Conservation (phyloP, 2,113 vertebrate species). For the Gymnogyps californianus region DNA sequence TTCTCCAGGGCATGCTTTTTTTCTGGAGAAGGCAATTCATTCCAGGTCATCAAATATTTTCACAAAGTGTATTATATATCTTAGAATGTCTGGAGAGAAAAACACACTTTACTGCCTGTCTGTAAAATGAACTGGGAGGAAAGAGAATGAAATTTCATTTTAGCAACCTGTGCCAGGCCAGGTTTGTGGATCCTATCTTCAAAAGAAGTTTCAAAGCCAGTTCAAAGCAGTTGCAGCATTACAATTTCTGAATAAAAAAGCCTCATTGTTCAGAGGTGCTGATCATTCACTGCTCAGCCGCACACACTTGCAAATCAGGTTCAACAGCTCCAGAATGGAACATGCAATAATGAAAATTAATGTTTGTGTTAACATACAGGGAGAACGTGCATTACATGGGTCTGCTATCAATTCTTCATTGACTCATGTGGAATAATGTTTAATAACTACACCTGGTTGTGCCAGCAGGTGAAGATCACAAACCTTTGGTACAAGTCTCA, state of each 20-base stretch:
- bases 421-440: not conserved
- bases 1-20: not conserved
- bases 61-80: not conserved
- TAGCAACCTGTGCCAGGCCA: not conserved
- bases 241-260: not conserved
- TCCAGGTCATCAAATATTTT: not conserved
- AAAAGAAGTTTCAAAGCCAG: not conserved
- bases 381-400: rapidly evolving
- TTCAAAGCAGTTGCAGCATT: not conserved
- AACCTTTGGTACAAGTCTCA: not conserved
- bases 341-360: not conserved
- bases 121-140: not conserved
- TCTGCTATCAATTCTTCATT: not conserved
- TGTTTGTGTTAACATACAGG: not conserved
- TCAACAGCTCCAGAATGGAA: not conserved
- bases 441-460: not conserved
- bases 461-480: not conserved
- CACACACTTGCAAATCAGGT: not conserved
- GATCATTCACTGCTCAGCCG: not conserved
- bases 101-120: not conserved
- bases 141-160: not conserved
- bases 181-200: not conserved
- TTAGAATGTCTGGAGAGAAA: not conserved
- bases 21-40: not conserved
- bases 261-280: not conserved